Evolutionary conservation across 1,140 invertebrate genomes (phyloP).

Genomic region (Gryllus bimaculatus): DNA sequence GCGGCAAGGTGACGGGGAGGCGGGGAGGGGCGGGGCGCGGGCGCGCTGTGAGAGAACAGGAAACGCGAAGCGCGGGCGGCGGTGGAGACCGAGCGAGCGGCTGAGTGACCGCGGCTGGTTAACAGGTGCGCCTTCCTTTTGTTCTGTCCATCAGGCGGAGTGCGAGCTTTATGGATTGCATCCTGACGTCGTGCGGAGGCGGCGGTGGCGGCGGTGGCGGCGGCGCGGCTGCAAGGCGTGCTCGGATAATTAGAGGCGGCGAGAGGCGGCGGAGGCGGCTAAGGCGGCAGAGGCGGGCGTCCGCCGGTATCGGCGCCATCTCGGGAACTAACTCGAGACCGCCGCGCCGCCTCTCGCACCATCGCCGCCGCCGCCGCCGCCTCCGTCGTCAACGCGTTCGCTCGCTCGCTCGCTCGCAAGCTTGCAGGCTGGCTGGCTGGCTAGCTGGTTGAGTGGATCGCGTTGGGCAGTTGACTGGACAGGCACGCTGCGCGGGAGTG

Average conservation of each 20-base stretch:
- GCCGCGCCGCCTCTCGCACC: too few relatives aligned
- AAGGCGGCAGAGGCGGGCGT: background rate
- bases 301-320: background rate
- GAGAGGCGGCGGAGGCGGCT: background rate
- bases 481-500: too few relatives aligned
- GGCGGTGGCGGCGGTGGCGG: too few relatives aligned
- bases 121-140: background rate
- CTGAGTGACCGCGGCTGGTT: conserved; percentile 2
- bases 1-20: too few relatives aligned
- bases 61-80: background rate
- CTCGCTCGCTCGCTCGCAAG: too few relatives aligned
- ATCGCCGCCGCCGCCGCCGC: too few relatives aligned
- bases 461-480: too few relatives aligned
- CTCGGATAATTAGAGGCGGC: background rate
- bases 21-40: background rate
- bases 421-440: too few relatives aligned
- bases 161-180: background rate
- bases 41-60: background rate
- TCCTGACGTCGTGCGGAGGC: background rate
- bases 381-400: too few relatives aligned
- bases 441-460: too few relatives aligned
- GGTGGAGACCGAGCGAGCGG: background rate
- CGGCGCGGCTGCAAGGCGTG: background rate
- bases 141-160: background rate
- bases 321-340: background rate